A percentile compares a stretch with the other conserved stretches of the same genome.
Conservation (phyloP, 2,888 invertebrate species). For the Synanthedon tipuliformis region DNA sequence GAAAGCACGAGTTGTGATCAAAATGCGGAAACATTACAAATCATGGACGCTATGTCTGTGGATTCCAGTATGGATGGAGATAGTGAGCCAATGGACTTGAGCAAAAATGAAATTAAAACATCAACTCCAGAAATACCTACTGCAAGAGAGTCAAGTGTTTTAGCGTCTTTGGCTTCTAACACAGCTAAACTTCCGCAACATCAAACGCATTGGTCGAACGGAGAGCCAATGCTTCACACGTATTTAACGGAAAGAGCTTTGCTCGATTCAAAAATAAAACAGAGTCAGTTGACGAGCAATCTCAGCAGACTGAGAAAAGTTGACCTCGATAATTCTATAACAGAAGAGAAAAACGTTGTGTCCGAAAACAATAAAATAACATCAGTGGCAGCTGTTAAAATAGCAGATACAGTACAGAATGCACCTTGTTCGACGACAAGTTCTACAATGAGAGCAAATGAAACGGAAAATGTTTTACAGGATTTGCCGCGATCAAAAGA, state of each 20-base stretch:
- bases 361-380: conserved; percentile 18
- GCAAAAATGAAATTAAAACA: conserved; percentile 49
- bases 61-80: conserved; percentile 52
- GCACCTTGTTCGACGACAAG: background rate
- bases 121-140: conserved; percentile 67
- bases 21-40: conserved; percentile 33
- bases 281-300: conserved; percentile 66
- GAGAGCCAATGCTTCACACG: conserved; percentile 77
- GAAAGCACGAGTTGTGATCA: conserved; percentile 32
- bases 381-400: conserved; percentile 12
- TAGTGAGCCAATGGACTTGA: conserved; percentile 66
- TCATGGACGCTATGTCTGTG: conserved; percentile 20
- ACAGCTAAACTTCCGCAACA: conserved; percentile 72
- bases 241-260: conserved; percentile 80
- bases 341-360: conserved; percentile 23
- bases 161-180: conserved; percentile 73
- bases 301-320: conserved; percentile 46
- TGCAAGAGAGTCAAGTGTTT: conserved; percentile 71
- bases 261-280: conserved; percentile 78
- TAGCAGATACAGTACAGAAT: conserved; percentile 17
- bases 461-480: conserved; percentile 17
- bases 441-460: conserved; percentile 10
- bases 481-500: conserved; percentile 21
- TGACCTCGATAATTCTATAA: conserved; percentile 37
- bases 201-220: conserved; percentile 66